These are phyloP conservation scores for Crossocerus cetratus DNA, from an alignment of 2,888 invertebrate genomes.

Conservation along the genomic window DNA sequence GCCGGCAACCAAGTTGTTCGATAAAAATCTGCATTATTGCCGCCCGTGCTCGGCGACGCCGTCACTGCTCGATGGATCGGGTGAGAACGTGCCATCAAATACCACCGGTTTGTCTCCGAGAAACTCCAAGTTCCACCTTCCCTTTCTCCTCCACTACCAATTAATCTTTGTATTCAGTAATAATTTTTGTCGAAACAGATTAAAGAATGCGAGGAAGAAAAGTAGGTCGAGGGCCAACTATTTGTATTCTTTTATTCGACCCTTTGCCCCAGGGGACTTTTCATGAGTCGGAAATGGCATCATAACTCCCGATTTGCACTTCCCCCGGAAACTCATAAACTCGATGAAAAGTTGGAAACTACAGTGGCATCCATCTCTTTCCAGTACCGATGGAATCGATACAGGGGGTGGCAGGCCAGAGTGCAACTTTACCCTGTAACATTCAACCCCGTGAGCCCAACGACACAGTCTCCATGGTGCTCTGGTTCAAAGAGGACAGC, in stretches of 20 bases:
- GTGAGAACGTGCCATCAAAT: too few species aligned
- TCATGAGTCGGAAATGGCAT: background rate
- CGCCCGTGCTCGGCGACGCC: constrained; percentile 37
- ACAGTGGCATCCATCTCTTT: constrained; percentile 66
- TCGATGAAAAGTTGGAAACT: constrained; percentile 11
- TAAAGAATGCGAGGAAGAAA: too few species aligned
- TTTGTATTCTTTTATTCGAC: too few species aligned
- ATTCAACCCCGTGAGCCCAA: constrained; percentile 89
- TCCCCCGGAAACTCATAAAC: background rate
- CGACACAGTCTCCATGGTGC: constrained; percentile 92
- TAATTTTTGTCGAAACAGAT: too few species aligned
- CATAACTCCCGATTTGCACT: constrained; percentile 16
- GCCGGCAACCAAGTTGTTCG: constrained; percentile 25
- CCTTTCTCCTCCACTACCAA: too few species aligned
- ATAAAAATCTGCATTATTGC: constrained; percentile 57
- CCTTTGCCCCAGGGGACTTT: background rate
- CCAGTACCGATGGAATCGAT: constrained; percentile 91
- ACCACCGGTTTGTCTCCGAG: too few species aligned
- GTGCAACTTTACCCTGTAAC: constrained; percentile 92
- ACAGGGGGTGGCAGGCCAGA: constrained; percentile 90
- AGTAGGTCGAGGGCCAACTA: too few species aligned
- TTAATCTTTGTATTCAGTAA: too few species aligned
- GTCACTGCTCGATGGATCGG: background rate
- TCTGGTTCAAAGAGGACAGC: constrained; percentile 93
- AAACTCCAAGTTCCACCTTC: too few species aligned